Evolutionary conservation across 1,140 invertebrate genomes (phyloP).

Genomic region (Drosophila pruinosa): DNA sequence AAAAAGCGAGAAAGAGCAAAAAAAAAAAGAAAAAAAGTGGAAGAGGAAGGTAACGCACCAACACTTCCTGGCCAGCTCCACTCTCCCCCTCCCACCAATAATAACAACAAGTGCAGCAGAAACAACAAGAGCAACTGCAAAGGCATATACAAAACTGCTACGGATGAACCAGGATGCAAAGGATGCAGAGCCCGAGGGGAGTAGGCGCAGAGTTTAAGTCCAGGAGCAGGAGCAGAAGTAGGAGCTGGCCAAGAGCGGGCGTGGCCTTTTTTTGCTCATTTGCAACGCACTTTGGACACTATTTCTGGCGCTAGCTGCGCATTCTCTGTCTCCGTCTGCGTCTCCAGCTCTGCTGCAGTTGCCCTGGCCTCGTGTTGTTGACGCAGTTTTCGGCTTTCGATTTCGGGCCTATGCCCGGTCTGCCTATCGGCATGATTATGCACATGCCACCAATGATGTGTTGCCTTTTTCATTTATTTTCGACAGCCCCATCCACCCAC

Average conservation of each 20-base stretch:
- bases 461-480: slow-evolving; percentile 76
- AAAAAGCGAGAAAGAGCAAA: background rate
- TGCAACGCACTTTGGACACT: slow-evolving; percentile 71
- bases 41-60: background rate
- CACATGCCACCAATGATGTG: slow-evolving; percentile 77
- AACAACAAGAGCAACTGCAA: slow-evolving; percentile 4
- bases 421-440: slow-evolving; percentile 55
- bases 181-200: background rate
- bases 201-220: background rate
- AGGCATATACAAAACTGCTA: slow-evolving; percentile 32
- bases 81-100: background rate
- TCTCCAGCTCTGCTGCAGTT: slow-evolving; percentile 6
- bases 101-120: background rate
- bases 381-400: slow-evolving; percentile 41
- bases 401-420: slow-evolving; percentile 48
- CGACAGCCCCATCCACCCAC: slow-evolving; percentile 31
- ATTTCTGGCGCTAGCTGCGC: slow-evolving; percentile 43
- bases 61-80: too few species aligned
- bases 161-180: slow-evolving; percentile 12
- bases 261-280: slow-evolving; percentile 77
- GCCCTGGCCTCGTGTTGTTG: background rate
- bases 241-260: slow-evolving; percentile 16
- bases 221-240: background rate
- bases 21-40: background rate
- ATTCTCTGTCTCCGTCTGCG: slow-evolving; percentile 34